These are phyloP conservation scores for Lypha dubia DNA, from an alignment of 2,888 invertebrate species.

Conservation along the genomic window DNA sequence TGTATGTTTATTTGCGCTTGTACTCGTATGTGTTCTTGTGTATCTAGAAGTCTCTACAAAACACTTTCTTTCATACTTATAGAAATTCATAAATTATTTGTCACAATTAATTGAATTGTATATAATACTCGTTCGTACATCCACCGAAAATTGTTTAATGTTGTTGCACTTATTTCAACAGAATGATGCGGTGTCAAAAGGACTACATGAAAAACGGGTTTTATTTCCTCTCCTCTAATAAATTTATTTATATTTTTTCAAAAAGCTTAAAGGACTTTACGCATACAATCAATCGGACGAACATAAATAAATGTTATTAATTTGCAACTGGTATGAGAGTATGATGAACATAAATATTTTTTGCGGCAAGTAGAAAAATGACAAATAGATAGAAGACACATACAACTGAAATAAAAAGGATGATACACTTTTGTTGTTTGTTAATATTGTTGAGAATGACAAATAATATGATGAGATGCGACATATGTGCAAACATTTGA, in stretches of 20 bases:
- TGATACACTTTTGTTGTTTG: constrained; percentile 54
- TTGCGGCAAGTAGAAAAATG: constrained; percentile 11
- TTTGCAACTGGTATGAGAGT: constrained; percentile 46
- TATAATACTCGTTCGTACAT: constrained; percentile 72
- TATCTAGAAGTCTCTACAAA: constrained; percentile 13
- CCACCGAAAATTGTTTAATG: constrained; percentile 46
- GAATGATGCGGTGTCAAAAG: constrained; percentile 42
- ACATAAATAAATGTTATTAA: constrained; percentile 35
- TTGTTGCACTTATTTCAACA: constrained; percentile 45
- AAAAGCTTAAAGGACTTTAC: constrained; percentile 56
- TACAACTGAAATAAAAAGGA: constrained; percentile 66
- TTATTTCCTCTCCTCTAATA: constrained; percentile 33
- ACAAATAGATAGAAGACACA: constrained; percentile 53
- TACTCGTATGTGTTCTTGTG: background rate
- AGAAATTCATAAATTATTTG: constrained; percentile 82
- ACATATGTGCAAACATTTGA: constrained; percentile 83
- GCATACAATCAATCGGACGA: background rate
- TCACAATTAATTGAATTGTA: constrained; percentile 81
- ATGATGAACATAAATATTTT: constrained; percentile 34
- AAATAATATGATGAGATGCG: constrained; percentile 83
- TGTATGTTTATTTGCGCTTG: background rate
- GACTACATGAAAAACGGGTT: constrained; percentile 49
- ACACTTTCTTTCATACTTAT: constrained; percentile 58
- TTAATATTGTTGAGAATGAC: constrained; percentile 75
- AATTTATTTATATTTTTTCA: constrained; percentile 18